Base-by-base conservation (phyloP, 2,888 invertebrate genomes). In the Drosophila buzzatii region DNA sequence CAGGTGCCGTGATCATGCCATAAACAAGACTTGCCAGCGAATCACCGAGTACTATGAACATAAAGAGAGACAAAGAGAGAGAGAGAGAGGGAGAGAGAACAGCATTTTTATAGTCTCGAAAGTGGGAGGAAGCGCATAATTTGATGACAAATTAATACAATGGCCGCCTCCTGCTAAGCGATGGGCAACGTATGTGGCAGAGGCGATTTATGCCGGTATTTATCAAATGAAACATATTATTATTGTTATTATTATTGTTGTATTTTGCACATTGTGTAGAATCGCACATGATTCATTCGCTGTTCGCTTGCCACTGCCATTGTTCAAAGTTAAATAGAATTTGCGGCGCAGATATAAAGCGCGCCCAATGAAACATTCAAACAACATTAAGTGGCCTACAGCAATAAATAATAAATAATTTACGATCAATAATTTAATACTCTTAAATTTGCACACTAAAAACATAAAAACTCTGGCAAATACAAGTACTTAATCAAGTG, bases 91-190 rank as follows among this genome's bases (percentile, higher is more conserved):
- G 27, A 7, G 35, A 5, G 4, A 16, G 23, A 5, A 23, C 8
- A 39, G 39, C 41, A 20, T 39, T 55, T 80, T 86, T 70, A 76
- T 72, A 61, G 69, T 18, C 63, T 23, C 31, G 27, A 37, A 18
- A 62, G 41, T 61, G 57, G 45, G 49, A 23, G 52, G 35, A 35
- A 49, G 47, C 78, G 89, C 86, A 86, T 89, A 90, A 89, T 90
- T 89, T 90, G 73, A 86, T 83, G 84, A 77, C 90, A 89, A 86
- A 86, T 86, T 86, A 89, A 86, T 86, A 79, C 85, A 86, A 90
- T 89, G 58, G 53, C 42, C 49, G 23, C 42, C 39, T 42, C 47
- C 49, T 31, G 47, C 20, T 33, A 66, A 62, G 60, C 65, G 61
- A 72, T 63, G 72, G 70, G 42, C 20, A 79, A 82, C 76, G 68